phyloP scores from a whole-genome alignment of 2,888 invertebrate species.

The Noctua fimbriata region DNA sequence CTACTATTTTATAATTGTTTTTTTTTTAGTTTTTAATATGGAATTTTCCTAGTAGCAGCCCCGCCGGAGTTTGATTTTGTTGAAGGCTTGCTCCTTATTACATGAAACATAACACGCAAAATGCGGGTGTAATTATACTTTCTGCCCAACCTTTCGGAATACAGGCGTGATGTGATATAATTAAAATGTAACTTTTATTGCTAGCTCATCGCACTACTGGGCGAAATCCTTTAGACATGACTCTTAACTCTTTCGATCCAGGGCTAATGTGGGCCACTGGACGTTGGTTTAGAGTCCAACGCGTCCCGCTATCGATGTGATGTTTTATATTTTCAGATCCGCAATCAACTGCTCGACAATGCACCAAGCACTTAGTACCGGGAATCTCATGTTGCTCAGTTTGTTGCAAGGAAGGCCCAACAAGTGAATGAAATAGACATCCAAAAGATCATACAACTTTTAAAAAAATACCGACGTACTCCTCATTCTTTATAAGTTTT shows the following conservation, averaged over 20 bases:
- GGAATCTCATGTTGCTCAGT: slow-evolving; percentile 75
- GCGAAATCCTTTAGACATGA: background rate
- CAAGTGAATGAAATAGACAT: background rate
- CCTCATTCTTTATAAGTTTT: background rate
- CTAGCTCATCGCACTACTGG: background rate
- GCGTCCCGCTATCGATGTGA: background rate
- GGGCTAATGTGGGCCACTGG: background rate
- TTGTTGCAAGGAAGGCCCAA: slow-evolving; percentile 70
- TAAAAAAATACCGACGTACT: slow-evolving; percentile 2
- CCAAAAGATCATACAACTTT: background rate
- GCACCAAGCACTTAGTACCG: slow-evolving; percentile 53
- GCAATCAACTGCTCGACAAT: slow-evolving; percentile 53
- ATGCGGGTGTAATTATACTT: background rate
- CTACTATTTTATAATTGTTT: background rate
- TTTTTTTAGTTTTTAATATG: background rate
- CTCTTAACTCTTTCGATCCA: background rate
- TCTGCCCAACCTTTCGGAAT: background rate
- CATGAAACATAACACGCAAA: background rate
- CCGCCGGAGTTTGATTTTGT: background rate
- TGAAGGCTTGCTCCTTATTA: background rate
- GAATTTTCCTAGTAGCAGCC: background rate
- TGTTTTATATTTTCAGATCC: slow-evolving; percentile 63
- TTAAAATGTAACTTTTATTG: background rate
- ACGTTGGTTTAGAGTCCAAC: background rate
- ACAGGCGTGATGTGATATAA: background rate